phyloP scores from a whole-genome alignment of 2,888 invertebrate species.

The Spodoptera exigua region DNA sequence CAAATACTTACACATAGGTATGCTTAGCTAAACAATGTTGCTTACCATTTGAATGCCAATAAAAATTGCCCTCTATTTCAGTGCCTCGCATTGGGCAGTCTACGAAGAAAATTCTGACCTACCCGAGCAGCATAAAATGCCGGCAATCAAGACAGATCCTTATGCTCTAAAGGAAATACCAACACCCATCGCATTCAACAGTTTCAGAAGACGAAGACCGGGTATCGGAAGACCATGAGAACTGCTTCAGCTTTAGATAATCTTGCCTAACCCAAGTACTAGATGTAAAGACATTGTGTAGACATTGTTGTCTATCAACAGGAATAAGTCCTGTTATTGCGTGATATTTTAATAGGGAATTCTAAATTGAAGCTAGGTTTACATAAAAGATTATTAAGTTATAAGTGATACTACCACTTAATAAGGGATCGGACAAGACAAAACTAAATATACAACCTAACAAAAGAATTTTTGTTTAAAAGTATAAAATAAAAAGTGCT shows the following conservation, averaged over 20 bases:
- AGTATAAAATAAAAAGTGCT: too few species aligned
- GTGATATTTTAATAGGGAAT: conserved; percentile 5
- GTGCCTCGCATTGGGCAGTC: conserved; percentile 84
- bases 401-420: too few species aligned
- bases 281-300: not conserved
- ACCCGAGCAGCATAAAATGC: conserved; percentile 77
- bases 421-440: too few species aligned
- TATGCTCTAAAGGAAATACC: conserved; percentile 82
- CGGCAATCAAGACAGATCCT: conserved; percentile 78
- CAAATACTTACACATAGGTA: too few species aligned
- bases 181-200: conserved; percentile 76
- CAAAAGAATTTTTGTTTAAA: too few species aligned
- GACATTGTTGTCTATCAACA: conserved; percentile 1
- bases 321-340: not conserved
- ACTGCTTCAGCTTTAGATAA: conserved; percentile 7
- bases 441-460: too few species aligned
- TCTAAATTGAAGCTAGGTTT: not conserved
- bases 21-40: too few species aligned
- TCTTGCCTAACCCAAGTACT: conserved; percentile 28
- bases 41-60: too few species aligned
- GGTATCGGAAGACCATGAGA: conserved; percentile 49
- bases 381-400: not conserved
- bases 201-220: conserved; percentile 70
- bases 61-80: conserved; percentile 67
- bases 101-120: conserved; percentile 82